Percentiles rank a stretch among this genome's conserved stretches.
These are phyloP conservation scores for Nannobrachium achirus DNA, from an alignment of 2,113 vertebrate species.

Conservation along the genomic window DNA sequence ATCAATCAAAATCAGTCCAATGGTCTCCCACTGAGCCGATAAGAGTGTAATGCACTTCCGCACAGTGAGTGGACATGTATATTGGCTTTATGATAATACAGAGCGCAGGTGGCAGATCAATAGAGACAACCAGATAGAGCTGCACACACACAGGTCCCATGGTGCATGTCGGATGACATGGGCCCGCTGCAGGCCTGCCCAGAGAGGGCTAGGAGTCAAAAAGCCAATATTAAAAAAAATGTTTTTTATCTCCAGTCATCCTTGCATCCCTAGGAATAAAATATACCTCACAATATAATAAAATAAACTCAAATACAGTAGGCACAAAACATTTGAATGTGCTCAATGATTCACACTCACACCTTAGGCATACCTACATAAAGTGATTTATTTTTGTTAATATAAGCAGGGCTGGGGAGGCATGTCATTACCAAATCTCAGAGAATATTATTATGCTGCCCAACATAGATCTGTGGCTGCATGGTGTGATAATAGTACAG, in stretches of 20 bases:
- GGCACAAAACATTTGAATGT: too few species aligned
- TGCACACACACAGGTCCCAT: background rate
- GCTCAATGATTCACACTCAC: too few species aligned
- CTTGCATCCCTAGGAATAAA: background rate
- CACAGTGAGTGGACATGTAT: slow-evolving; percentile 34
- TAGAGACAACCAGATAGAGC: slow-evolving; percentile 39
- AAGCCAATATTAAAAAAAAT: background rate
- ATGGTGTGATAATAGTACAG: too few species aligned
- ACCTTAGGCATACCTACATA: too few species aligned
- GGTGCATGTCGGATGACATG: slow-evolving; percentile 6
- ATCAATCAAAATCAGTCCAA: too few species aligned
- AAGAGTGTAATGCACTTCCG: slow-evolving; percentile 46
- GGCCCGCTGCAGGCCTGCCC: background rate
- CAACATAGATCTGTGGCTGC: too few species aligned
- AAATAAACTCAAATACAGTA: too few species aligned
- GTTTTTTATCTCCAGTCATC: background rate
- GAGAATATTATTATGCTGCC: too few species aligned
- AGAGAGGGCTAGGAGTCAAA: background rate
- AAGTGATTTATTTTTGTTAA: too few species aligned
- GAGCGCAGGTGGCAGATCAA: slow-evolving; percentile 45
- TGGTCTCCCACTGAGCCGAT: background rate
- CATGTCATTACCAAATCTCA: too few species aligned
- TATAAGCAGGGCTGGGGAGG: too few species aligned
- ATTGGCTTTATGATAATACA: slow-evolving; percentile 60
- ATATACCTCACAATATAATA: background rate